Evolutionary conservation across 2,113 vertebrate genomes (phyloP).

Genomic region (Semnornis frantzii): DNA sequence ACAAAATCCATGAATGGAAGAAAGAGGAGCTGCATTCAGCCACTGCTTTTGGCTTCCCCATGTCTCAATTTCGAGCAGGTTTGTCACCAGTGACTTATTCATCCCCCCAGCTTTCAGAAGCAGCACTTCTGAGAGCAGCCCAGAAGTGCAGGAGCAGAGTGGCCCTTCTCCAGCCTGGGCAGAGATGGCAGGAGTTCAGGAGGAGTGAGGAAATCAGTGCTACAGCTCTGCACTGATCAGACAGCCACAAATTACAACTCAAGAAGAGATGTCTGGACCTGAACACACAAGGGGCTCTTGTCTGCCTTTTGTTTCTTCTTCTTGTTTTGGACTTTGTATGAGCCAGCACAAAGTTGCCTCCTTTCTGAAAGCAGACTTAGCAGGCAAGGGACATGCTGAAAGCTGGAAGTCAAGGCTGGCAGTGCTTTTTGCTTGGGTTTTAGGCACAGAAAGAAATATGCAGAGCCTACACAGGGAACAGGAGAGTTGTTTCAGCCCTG

Average conservation of each 20-base stretch:
- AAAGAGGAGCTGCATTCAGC: neutral
- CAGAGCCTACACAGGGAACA: neutral
- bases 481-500: neutral
- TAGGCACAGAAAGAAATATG: neutral
- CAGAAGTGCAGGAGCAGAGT: neutral
- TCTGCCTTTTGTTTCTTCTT: neutral
- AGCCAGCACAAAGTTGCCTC: neutral
- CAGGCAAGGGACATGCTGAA: neutral
- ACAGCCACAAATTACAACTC: conserved; percentile 36
- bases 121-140: neutral
- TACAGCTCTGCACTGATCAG: neutral
- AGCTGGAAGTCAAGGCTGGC: neutral
- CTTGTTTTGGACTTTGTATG: neutral
- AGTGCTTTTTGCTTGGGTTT: neutral
- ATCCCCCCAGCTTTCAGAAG: neutral
- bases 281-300: neutral
- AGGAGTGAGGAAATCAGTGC: neutral
- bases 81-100: neutral
- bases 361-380: neutral
- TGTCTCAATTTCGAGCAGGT: neutral
- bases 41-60: neutral
- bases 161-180: neutral
- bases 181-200: neutral
- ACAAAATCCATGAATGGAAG: accelerated
- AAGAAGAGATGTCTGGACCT: conserved; percentile 7